phyloP scores from a whole-genome alignment of 2,797 vertebrate genomes.

The Thripadectes ignobilis region DNA sequence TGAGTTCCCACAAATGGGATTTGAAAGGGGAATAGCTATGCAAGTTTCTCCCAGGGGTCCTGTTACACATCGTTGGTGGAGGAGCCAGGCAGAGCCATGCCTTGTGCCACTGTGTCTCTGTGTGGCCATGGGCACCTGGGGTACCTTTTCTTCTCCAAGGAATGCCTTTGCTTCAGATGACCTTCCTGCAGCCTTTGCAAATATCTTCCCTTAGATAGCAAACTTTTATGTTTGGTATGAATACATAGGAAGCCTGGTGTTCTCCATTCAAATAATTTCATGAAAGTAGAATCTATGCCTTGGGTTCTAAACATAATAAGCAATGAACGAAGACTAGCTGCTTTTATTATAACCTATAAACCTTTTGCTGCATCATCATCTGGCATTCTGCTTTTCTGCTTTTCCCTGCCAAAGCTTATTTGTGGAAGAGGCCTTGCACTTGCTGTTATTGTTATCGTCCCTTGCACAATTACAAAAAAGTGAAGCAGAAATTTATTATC shows the following conservation, averaged over 20 bases:
- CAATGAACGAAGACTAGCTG: accelerated
- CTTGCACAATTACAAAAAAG: background rate
- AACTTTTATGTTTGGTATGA: background rate
- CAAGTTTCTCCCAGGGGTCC: background rate
- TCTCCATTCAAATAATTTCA: background rate
- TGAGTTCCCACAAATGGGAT: background rate
- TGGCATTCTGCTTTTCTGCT: background rate
- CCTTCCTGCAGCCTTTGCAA: background rate
- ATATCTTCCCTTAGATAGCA: background rate
- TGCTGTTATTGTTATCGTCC: background rate
- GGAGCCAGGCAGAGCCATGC: accelerated
- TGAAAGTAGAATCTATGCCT: background rate
- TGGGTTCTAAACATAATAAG: background rate
- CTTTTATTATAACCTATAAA: background rate
- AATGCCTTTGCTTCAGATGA: background rate
- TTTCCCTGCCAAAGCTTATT: background rate
- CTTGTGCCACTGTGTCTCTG: accelerated
- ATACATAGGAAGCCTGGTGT: background rate
- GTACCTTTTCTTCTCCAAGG: background rate
- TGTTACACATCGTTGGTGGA: accelerated
- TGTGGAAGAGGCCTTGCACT: background rate
- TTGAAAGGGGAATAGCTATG: background rate
- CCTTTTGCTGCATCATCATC: background rate
- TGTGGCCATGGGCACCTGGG: accelerated
- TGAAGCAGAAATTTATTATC: background rate